phyloP scores from a whole-genome alignment of 2,797 vertebrate species.

The Girardinus metallicus region DNA sequence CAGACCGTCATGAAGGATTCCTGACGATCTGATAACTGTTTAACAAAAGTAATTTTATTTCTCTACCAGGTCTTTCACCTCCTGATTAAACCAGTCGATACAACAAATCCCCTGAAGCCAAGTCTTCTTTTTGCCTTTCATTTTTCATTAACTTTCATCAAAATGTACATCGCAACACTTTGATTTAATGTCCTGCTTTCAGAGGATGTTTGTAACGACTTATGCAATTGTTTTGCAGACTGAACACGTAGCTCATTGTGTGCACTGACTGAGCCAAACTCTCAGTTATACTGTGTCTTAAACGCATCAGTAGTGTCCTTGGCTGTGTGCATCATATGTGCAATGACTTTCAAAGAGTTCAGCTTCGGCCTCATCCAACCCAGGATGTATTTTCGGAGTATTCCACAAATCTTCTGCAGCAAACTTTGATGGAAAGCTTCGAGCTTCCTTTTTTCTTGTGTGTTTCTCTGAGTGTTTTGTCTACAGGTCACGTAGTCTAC shows the following conservation, averaged over 20 bases:
- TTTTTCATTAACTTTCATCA: no score
- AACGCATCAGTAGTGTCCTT: neutral
- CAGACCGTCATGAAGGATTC: neutral
- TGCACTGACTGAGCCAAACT: neutral
- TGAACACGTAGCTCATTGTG: no score
- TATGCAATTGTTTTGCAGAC: no score
- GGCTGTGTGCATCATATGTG: neutral
- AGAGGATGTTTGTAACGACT: no score
- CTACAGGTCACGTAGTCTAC: neutral
- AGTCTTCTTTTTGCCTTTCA: no score
- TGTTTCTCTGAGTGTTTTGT: constrained; percentile 5
- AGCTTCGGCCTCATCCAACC: neutral
- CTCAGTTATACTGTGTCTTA: neutral
- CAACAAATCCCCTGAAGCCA: no score
- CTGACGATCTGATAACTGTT: neutral
- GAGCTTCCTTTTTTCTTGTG: neutral
- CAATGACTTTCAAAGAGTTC: neutral
- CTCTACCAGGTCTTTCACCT: no score
- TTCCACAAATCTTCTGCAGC: neutral
- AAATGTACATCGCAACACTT: no score
- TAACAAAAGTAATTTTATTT: neutral
- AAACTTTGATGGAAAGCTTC: neutral
- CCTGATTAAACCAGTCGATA: no score
- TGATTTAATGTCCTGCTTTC: no score
- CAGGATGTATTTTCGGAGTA: neutral